Base-by-base conservation (phyloP, 2,888 invertebrate species). In the Cinara cedri region DNA sequence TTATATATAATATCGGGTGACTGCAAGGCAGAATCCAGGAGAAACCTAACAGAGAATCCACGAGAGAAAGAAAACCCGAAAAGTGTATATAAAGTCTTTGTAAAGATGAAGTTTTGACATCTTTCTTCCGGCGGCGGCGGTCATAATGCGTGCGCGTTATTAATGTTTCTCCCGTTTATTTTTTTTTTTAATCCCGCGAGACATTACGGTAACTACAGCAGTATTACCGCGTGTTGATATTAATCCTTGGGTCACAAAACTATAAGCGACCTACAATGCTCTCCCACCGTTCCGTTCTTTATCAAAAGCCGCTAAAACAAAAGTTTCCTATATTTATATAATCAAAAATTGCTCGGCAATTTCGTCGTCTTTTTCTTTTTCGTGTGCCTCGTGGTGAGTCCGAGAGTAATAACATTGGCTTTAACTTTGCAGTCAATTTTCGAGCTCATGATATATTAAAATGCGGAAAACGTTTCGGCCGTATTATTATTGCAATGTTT, bases 111-210 rank as follows among this genome's bases (percentile, higher is more conserved):
- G 46, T 72, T 57, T 46, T 44, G 57, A 57, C 71, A 24, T 57
- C 13, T 57, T 72, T 44, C 71, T 46, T 57, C 46, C 71, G 57
- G 57, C 44, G 65, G 46, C 10, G 6, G 11, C 8, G 46, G 44
- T 6, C n/a, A 26, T 68, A 26, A 24, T 19, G 24, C 68, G 10
- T 42, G 3, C 3, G 16, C 13, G 46, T 72, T 72, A 72, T 72
- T 72, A 72, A 72, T 72, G 71, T 72, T 72, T 72, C n/a, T 60
- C 24, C 44, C 24, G 57, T 44, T 34, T 34, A 4, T 34, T 34
- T 34, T 34, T 34, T 34, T 34, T 34, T 24, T 72, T 72, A 72
- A 72, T 72, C 71, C 71, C 71, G 6, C 24, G n/a, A 57, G 71
- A 57, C 44, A n/a, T 24, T 46, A n/a, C 16, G 34, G 34, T n/a